Conservation (phyloP, 1,140 invertebrate species). For the Gryllus bimaculatus region DNA sequence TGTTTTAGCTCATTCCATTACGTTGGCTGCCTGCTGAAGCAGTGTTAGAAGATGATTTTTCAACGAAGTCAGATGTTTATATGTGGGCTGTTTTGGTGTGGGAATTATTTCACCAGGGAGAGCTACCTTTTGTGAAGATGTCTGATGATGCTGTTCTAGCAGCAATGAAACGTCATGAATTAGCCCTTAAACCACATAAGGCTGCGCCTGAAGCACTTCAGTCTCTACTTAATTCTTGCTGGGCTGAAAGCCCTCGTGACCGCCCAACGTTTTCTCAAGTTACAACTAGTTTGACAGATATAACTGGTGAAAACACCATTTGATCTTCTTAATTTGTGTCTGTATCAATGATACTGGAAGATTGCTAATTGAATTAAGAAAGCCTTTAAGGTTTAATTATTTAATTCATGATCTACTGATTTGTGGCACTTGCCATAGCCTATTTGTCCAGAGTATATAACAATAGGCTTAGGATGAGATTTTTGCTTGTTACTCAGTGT, state of each 20-base stretch:
- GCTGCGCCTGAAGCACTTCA: conserved; percentile 52
- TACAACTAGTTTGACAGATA: conserved; percentile 33
- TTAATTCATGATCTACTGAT: too few relatives aligned
- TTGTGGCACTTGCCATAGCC: not conserved
- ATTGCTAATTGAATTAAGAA: too few relatives aligned
- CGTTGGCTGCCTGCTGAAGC: conserved; percentile 85
- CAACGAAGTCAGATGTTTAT: conserved; percentile 90
- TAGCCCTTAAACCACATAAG: conserved; percentile 54
- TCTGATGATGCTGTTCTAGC: conserved; percentile 66
- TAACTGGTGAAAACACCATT: conserved; percentile 16
- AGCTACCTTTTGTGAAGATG: conserved; percentile 73
- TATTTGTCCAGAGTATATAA: not conserved
- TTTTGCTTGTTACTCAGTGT: not conserved
- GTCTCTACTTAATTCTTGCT: conserved; percentile 53
- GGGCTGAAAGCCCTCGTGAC: conserved; percentile 52
- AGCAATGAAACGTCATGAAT: conserved; percentile 52
- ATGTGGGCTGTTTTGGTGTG: conserved; percentile 81
- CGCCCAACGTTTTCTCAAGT: conserved; percentile 50
- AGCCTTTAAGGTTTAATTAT: too few relatives aligned
- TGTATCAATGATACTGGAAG: too few relatives aligned
- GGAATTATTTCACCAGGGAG: conserved; percentile 83
- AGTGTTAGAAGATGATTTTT: conserved; percentile 82
- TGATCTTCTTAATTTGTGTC: not conserved
- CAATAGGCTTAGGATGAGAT: not conserved
- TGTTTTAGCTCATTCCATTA: conserved; percentile 53